Evolutionary conservation across 30 jellyfish, hydroid and myxozoan genomes (phyloP).

Genomic region (Catostylus mosaicus): DNA sequence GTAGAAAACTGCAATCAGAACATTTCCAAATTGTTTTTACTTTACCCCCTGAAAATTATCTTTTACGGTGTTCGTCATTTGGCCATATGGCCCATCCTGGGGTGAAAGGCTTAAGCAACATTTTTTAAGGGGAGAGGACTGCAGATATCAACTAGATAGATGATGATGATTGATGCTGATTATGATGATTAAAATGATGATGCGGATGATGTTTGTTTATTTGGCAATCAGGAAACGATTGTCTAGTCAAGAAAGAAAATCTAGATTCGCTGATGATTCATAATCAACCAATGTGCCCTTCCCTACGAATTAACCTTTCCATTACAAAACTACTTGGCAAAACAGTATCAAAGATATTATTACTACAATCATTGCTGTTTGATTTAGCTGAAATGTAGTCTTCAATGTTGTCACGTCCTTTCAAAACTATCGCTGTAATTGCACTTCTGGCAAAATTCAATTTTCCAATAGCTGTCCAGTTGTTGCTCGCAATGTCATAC

Average conservation of each 20-base stretch:
- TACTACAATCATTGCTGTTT: background rate
- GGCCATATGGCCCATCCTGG: too few species aligned
- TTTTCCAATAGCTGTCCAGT: conserved; percentile 58
- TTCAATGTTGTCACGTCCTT: conserved; percentile 12
- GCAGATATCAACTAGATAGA: background rate
- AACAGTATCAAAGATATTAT: background rate
- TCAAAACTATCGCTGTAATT: conserved; percentile 61
- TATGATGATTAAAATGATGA: background rate
- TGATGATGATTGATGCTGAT: background rate
- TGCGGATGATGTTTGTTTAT: background rate
- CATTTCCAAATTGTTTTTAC: background rate
- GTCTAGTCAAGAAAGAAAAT: background rate
- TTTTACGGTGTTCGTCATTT: too few species aligned
- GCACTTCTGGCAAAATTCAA: conserved; percentile 70
- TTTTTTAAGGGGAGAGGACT: background rate
- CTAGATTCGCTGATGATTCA: background rate
- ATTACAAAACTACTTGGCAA: background rate
- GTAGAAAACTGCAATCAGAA: background rate
- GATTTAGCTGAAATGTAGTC: conserved; percentile 24
- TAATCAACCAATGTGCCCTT: background rate
- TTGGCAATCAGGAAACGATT: background rate
- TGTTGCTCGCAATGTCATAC: conserved; percentile 39
- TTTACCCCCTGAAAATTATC: background rate
- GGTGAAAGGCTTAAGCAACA: too few species aligned
- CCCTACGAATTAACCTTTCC: background rate